Conservation (phyloP, 2,113 vertebrate genomes). For the Forbesichthys agassizii region DNA sequence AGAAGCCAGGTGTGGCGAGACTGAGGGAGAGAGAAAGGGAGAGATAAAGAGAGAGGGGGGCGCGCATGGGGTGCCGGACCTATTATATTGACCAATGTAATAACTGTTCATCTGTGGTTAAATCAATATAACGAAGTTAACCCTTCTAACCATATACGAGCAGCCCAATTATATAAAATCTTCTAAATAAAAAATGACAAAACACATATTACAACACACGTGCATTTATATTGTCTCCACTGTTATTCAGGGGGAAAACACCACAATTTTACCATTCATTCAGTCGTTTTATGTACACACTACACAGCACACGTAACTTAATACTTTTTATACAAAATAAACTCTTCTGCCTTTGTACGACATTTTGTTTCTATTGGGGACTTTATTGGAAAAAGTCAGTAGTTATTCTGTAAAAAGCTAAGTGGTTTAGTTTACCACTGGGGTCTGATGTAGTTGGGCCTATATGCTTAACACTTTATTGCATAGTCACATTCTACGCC, state of each 20-base stretch:
- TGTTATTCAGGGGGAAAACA: slow-evolving; percentile 62
- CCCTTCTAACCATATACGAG: neutral
- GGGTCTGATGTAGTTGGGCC: no score
- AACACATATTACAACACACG: slow-evolving; percentile 50
- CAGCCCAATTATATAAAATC: no score
- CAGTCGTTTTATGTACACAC: slow-evolving; percentile 66
- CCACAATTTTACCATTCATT: slow-evolving; percentile 70
- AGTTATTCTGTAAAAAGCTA: no score
- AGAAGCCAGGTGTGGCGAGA: slow-evolving; percentile 17
- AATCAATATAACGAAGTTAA: no score
- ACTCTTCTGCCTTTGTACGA: slow-evolving; percentile 68
- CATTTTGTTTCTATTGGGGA: no score
- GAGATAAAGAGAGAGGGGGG: slow-evolving; percentile 4
- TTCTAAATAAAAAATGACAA: neutral
- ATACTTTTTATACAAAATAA: slow-evolving; percentile 80
- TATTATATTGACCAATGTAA: no score
- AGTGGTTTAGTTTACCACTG: no score
- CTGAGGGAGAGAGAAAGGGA: neutral
- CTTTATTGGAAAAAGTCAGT: no score
- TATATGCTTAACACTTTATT: no score
- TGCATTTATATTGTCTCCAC: slow-evolving; percentile 73
- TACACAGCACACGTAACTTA: slow-evolving; percentile 66
- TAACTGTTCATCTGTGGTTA: no score
- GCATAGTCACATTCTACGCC: no score
- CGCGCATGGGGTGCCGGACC: no score